A percentile compares a stretch with the other conserved stretches of the same genome.
Evolutionary conservation across 2,113 vertebrate genomes (phyloP).

Genomic region (Ptyas mucosa): DNA sequence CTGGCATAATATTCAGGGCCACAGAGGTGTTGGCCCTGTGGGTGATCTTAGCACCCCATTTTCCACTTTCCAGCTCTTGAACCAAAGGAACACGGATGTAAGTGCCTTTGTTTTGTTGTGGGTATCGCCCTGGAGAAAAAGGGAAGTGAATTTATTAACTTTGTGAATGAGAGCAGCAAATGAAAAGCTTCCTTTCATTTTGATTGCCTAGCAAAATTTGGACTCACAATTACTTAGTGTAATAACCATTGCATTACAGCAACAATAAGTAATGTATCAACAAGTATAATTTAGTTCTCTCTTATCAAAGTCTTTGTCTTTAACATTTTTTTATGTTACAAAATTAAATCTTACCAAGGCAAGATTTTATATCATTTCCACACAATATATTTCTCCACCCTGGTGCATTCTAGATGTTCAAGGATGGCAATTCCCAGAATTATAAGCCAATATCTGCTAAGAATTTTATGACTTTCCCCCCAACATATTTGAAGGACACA

Average conservation of each 20-base stretch:
- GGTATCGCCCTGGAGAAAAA: constrained; percentile 76
- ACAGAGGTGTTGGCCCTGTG: constrained; percentile 64
- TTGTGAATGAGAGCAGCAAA: neutral
- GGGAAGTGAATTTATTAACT: neutral
- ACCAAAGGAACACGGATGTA: constrained; percentile 79
- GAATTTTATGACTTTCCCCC: neutral
- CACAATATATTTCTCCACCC: neutral
- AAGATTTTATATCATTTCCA: neutral
- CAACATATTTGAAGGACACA: neutral
- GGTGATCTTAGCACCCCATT: constrained; percentile 80
- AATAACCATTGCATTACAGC: neutral
- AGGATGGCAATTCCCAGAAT: neutral
- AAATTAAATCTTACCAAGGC: neutral
- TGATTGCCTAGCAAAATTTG: neutral
- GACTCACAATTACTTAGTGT: neutral
- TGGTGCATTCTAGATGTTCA: neutral
- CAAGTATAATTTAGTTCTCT: neutral
- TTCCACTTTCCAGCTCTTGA: constrained; percentile 61
- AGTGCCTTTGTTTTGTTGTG: constrained; percentile 88
- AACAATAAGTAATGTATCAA: neutral
- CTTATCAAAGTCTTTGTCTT: neutral
- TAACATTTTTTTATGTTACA: neutral
- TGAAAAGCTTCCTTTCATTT: neutral
- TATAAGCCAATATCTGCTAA: neutral
- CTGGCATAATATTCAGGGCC: constrained; percentile 79